Conservation (phyloP, 2,888 invertebrate genomes). For the Drosophila paranaensis region DNA sequence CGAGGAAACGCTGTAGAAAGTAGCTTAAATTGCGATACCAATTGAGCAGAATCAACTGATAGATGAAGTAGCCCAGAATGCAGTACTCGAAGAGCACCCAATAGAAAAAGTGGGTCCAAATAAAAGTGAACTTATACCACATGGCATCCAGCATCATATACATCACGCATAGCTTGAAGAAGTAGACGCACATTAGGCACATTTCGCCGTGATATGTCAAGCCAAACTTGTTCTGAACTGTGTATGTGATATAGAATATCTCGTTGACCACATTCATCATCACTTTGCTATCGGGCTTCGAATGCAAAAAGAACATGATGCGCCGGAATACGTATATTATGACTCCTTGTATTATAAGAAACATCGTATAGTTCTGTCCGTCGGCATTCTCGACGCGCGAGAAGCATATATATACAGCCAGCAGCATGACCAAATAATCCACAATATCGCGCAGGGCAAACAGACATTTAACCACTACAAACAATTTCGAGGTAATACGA, state of each 20-base stretch:
- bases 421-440: constrained; percentile 30
- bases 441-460: constrained; percentile 26
- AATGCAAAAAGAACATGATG: constrained; percentile 45
- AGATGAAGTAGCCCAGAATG: constrained; percentile 45
- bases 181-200: constrained; percentile 35
- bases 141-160: constrained; percentile 34
- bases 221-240: constrained; percentile 46
- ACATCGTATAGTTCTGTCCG: constrained; percentile 50
- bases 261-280: constrained; percentile 47
- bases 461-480: constrained; percentile 29
- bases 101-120: constrained; percentile 41
- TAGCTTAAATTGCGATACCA: constrained; percentile 50
- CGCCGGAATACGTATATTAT: constrained; percentile 35
- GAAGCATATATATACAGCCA: constrained; percentile 27
- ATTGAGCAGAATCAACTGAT: constrained; percentile 51
- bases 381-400: constrained; percentile 26
- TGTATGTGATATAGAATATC: constrained; percentile 39
- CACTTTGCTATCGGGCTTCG: constrained; percentile 37
- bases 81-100: constrained; percentile 62
- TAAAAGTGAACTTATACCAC: constrained; percentile 36
- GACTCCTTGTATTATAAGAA: constrained; percentile 15
- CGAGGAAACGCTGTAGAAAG: constrained; percentile 49
- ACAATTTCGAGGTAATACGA: constrained; percentile 32
- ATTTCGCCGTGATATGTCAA: constrained; percentile 47
- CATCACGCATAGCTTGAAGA: constrained; percentile 32